phyloP scores from a whole-genome alignment of 30 jellyfish, hydroid and myxozoan genomes.

The Sanderia malayensis region DNA sequence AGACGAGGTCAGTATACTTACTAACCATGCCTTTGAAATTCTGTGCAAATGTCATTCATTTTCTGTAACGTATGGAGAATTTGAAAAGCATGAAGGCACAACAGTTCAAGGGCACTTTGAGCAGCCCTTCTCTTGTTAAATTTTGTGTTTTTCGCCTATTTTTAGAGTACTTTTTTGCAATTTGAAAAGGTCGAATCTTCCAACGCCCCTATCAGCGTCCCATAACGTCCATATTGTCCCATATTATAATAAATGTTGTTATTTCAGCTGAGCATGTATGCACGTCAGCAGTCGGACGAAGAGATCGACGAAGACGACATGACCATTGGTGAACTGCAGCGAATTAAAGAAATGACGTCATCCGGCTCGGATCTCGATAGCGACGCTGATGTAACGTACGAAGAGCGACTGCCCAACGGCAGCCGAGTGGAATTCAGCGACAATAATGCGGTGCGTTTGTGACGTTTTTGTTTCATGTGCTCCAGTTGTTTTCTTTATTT shows the following conservation, averaged over 20 bases:
- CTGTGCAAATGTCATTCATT: neutral
- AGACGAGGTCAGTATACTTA: conserved; percentile 61
- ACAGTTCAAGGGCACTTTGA: too few relatives aligned
- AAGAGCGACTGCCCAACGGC: conserved; percentile 46
- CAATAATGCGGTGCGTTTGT: conserved; percentile 37
- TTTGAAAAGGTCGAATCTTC: too few relatives aligned
- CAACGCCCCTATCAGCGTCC: too few relatives aligned
- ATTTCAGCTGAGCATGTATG: conserved; percentile 78
- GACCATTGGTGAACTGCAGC: conserved; percentile 88
- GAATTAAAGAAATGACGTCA: conserved; percentile 83
- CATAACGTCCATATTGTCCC: too few relatives aligned
- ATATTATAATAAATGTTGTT: too few relatives aligned
- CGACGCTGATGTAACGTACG: conserved; percentile 72
- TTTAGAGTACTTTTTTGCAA: too few relatives aligned
- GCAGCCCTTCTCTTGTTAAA: too few relatives aligned
- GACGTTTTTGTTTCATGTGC: neutral
- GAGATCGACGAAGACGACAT: conserved; percentile 90
- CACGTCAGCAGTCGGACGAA: conserved; percentile 85
- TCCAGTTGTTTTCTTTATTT: too few relatives aligned
- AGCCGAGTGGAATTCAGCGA: conserved; percentile 13
- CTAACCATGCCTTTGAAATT: neutral
- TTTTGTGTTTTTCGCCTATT: too few relatives aligned
- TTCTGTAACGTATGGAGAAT: too few relatives aligned
- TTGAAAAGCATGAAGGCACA: too few relatives aligned
- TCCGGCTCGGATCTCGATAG: conserved; percentile 74